Percentiles rank a stretch among this genome's conserved stretches.
phyloP scores from a whole-genome alignment of 2,888 invertebrate genomes.

The Lepidonotus clava region DNA sequence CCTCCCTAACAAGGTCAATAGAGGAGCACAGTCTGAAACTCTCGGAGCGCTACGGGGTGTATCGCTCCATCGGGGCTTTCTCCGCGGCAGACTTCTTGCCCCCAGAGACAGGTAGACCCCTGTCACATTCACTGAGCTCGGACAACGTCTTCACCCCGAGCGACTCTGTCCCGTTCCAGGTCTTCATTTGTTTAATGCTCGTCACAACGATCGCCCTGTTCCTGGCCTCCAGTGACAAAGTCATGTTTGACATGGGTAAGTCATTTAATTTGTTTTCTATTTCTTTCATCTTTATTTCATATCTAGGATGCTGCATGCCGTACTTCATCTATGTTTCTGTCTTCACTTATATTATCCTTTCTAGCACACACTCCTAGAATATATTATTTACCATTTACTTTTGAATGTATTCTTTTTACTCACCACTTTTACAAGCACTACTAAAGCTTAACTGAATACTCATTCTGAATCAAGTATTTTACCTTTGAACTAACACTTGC shows the following conservation, averaged over 20 bases:
- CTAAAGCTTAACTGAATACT: no score
- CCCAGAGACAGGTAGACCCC: constrained; percentile 5
- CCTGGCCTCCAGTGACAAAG: constrained; percentile 59
- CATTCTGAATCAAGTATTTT: no score
- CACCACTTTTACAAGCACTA: no score
- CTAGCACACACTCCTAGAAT: no score
- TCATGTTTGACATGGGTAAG: constrained; percentile 64
- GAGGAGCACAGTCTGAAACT: constrained; percentile 50
- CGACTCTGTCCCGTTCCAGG: constrained; percentile 58
- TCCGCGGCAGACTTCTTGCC: constrained; percentile 56
- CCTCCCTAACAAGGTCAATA: constrained; percentile 3
- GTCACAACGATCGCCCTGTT: constrained; percentile 60
- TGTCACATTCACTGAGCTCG: constrained; percentile 13
- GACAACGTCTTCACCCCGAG: constrained; percentile 50
- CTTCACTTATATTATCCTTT: no score
- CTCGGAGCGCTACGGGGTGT: constrained; percentile 35
- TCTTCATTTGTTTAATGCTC: constrained; percentile 55
- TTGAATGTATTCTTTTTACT: no score
- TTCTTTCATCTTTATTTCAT: not conserved
- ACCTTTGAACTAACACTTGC: no score
- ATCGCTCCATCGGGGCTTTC: constrained; percentile 55
- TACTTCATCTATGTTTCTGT: no score
- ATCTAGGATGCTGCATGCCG: constrained; percentile 65
- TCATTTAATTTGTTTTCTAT: not conserved
- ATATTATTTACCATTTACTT: no score